phyloP scores from a whole-genome alignment of 2,888 invertebrate species.

The Alloplasta piceator region DNA sequence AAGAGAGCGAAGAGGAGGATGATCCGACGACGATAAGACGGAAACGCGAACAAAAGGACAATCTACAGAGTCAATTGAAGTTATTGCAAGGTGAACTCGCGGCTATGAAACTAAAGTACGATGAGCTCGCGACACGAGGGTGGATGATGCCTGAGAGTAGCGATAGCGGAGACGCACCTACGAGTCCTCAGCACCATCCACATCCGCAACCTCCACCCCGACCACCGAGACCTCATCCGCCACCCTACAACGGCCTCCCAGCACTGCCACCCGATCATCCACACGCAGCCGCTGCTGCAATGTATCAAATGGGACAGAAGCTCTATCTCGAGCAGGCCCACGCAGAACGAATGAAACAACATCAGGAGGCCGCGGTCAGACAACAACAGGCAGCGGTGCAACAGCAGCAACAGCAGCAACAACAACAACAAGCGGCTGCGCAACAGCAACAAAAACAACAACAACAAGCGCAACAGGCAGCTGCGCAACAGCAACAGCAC shows the following conservation, averaged over 20 bases:
- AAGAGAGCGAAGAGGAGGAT: conserved; percentile 91
- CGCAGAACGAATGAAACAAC: conserved; percentile 84
- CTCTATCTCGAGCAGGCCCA: conserved; percentile 86
- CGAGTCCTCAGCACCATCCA: conserved; percentile 83
- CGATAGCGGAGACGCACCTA: conserved; percentile 84
- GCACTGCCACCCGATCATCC: conserved; percentile 86
- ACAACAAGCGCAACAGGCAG: conserved; percentile 63
- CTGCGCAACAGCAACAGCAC: conserved; percentile 84
- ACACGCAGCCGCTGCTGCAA: conserved; percentile 83
- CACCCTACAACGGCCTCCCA: conserved; percentile 83
- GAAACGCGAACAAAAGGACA: conserved; percentile 94
- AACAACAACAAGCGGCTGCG: conserved; percentile 86
- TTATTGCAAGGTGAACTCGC: conserved; percentile 95
- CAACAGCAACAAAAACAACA: conserved; percentile 84
- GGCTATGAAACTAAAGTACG: conserved; percentile 95
- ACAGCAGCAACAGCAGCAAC: conserved; percentile 84
- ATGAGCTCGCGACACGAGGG: conserved; percentile 93
- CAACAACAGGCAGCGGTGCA: conserved; percentile 84
- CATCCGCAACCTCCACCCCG: conserved; percentile 83
- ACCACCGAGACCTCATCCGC: conserved; percentile 83
- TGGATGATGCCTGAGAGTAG: conserved; percentile 86
- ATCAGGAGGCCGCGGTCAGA: conserved; percentile 83
- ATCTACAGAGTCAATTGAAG: conserved; percentile 92
- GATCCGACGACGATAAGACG: conserved; percentile 91
- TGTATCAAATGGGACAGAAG: conserved; percentile 83